phyloP scores from a whole-genome alignment of 1,140 invertebrate species.

The Zaprionus tsacasi region DNA sequence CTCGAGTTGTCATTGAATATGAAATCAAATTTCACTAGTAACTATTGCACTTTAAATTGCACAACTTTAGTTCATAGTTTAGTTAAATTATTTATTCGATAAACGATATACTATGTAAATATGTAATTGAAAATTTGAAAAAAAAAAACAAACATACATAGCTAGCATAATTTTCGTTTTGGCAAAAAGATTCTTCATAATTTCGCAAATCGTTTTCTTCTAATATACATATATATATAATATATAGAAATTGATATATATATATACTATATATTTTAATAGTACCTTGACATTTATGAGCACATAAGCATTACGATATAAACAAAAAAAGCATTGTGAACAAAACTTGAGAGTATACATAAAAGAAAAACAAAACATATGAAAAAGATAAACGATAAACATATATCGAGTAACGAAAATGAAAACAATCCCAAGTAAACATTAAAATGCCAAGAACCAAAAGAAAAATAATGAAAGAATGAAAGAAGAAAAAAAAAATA shows the following conservation, averaged over 20 bases:
- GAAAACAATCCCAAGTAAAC: conserved; percentile 51
- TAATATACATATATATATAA: conserved; percentile 23
- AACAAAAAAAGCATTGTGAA: conserved; percentile 65
- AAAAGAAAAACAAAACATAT: conserved; percentile 35
- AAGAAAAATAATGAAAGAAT: conserved; percentile 32
- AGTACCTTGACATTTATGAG: conserved; percentile 66
- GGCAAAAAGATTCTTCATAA: conserved; percentile 84
- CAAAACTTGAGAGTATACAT: conserved; percentile 33
- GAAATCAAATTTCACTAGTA: conserved; percentile 66
- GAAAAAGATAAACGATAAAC: conserved; percentile 25
- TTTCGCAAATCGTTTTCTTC: conserved; percentile 63
- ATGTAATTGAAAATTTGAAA: conserved; percentile 11
- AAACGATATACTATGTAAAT: conserved; percentile 54
- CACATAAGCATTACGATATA: conserved; percentile 54
- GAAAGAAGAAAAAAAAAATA: conserved; percentile 48
- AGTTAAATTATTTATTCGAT: conserved; percentile 77
- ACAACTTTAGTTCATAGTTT: conserved; percentile 72
- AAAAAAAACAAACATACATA: conserved; percentile 20
- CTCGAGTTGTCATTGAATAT: conserved; percentile 40
- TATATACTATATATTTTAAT: conserved; percentile 29
- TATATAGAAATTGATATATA: conserved; percentile 3
- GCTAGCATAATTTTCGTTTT: conserved; percentile 68
- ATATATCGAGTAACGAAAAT: conserved; percentile 44
- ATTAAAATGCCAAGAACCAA: conserved; percentile 66
- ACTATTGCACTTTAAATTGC: conserved; percentile 21